These are phyloP conservation scores for Stenchaetothrips biformis DNA, from an alignment of 2,888 invertebrate genomes.

Conservation along the genomic window DNA sequence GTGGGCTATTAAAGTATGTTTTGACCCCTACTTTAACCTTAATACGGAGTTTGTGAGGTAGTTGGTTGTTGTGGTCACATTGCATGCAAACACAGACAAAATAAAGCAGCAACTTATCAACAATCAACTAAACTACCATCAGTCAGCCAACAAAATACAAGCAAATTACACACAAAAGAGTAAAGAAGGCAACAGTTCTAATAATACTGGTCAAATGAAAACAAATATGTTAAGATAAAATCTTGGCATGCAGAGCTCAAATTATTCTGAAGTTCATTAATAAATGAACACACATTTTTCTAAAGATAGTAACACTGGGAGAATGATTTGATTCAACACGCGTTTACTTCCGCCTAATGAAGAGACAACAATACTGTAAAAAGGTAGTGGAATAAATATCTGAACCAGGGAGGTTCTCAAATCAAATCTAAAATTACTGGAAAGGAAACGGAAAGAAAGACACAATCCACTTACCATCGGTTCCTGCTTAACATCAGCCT, in stretches of 20 bases:
- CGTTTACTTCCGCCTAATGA: background rate
- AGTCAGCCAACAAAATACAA: background rate
- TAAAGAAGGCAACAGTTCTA: background rate
- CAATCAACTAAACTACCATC: background rate
- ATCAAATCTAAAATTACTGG: too few species aligned
- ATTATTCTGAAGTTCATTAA: background rate
- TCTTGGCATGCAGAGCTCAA: background rate
- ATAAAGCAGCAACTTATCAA: conserved; percentile 4
- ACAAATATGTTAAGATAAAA: background rate
- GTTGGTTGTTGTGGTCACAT: background rate
- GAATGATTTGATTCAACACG: background rate
- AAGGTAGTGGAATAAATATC: background rate
- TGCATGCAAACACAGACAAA: conserved; percentile 9
- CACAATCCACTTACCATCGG: conserved; percentile 41
- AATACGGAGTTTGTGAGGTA: background rate
- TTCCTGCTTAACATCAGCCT: conserved; percentile 63
- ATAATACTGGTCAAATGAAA: background rate
- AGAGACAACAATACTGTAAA: background rate
- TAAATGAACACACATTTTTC: background rate
- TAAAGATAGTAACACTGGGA: background rate
- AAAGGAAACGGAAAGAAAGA: background rate
- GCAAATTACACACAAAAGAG: conserved; percentile 22
- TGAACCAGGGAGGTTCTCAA: background rate
- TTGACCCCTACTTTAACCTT: background rate
- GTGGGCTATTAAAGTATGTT: background rate